Percentiles rank a stretch among this genome's conserved stretches.
Evolutionary conservation across 2,797 vertebrate genomes (phyloP).

Genomic region (Microcaecilia unicolor): DNA sequence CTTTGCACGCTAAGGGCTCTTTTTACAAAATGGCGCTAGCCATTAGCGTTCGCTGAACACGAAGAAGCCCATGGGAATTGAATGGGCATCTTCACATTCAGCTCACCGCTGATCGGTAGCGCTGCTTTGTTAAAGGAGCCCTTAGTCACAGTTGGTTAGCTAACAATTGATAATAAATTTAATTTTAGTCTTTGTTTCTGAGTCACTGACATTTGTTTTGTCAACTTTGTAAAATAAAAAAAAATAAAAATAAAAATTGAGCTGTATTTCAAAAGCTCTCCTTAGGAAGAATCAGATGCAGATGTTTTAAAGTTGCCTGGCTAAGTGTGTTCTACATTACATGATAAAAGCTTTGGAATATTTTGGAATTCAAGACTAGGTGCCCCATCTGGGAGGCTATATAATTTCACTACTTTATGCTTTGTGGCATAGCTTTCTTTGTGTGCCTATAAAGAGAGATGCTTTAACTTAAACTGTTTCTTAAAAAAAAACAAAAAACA

Average conservation of each 20-base stretch:
- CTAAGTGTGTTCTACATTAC: conserved; percentile 26
- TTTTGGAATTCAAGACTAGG: conserved; percentile 29
- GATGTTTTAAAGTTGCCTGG: conserved; percentile 42
- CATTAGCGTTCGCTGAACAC: no score
- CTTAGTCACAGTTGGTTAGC: no score
- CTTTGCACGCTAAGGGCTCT: no score
- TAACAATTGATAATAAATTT: no score
- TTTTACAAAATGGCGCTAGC: no score
- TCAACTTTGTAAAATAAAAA: conserved; percentile 18
- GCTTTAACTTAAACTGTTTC: conserved; percentile 25
- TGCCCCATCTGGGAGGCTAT: conserved; percentile 25
- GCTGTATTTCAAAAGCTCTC: conserved; percentile 22
- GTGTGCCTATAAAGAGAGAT: conserved; percentile 17
- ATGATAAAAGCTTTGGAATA: conserved; percentile 23
- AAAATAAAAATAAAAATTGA: no score
- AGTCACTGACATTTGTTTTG: conserved; percentile 19
- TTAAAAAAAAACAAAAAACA: conserved; percentile 38
- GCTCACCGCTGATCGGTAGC: no score
- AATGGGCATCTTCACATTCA: no score
- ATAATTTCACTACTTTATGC: conserved; percentile 32
- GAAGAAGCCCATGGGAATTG: no score
- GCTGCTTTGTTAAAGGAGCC: no score
- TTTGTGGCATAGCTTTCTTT: conserved; percentile 34
- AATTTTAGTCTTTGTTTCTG: no score
- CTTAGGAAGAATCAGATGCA: conserved; percentile 42